Evolutionary conservation across 2,888 invertebrate species (phyloP), one percentile per base, ranked within the genome.

Genomic region (Orthosia gothica): DNA sequence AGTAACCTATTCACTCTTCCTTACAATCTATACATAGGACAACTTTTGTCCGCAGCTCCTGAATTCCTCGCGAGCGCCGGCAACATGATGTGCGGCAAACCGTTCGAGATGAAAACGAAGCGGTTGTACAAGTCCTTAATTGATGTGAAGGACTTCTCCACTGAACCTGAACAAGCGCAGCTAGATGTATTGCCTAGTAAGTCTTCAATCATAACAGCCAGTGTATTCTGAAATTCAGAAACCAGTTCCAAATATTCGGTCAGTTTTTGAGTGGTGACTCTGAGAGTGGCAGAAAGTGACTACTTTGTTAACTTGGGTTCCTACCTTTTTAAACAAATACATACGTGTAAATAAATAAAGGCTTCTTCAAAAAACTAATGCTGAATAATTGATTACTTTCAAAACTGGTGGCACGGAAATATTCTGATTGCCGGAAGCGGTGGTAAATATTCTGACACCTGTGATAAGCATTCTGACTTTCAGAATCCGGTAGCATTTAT

Each of bases 41-140:
- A 9, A 73, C 13, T 67, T 2, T 55, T 45, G 16, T 7, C 79
- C 81, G 0, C 88, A 97, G 97, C 94, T 18, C 83, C 94, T 0
- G 91, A 93, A 16, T 97, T 97, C 86, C 93, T 98, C 72, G 93
- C 96, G 0, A 96, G 97, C 63, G 95, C 97, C 0, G 98, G 97
- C 15, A 94, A 94, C 70, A 92, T 97, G 92, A 78, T 98, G 45
- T 98, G 98, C 76, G 98, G 98, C 0, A 96, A 96, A 82, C 96
- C 97, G 0, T 96, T 98, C 89, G 84, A 89, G 2, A 81, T 93
- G 0, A 91, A 90, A 47, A 86, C 92, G 20, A 94, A 94, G 68
- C 91, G 96, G 16, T 90, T 97, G 76, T 96, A 96, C 88, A 94
- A 93, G 78, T 90, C 94, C 55, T 93, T 97, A 23, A 89, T 95